Percentiles rank a stretch among this genome's conserved stretches.
Evolutionary conservation across 2,797 vertebrate species (phyloP).

Genomic region (Microctenopoma lineatum): DNA sequence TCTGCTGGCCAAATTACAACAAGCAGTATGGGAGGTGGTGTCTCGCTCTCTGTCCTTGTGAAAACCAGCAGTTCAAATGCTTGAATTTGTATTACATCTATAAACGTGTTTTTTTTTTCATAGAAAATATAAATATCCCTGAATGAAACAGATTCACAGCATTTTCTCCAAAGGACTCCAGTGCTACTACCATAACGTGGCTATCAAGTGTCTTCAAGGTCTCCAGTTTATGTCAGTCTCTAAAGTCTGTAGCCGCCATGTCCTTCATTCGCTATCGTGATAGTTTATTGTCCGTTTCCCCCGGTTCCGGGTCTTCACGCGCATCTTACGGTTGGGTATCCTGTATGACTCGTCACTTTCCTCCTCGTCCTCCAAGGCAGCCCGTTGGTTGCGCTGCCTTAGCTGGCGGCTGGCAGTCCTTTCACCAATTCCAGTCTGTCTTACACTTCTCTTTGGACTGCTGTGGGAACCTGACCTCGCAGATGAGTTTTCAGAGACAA

Average conservation of each 20-base stretch:
- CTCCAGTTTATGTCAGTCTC: slow-evolving; percentile 73
- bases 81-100: slow-evolving; percentile 86
- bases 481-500: slow-evolving; percentile 72
- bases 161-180: slow-evolving; percentile 85
- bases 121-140: slow-evolving; percentile 98
- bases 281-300: slow-evolving; percentile 82
- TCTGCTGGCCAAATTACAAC: slow-evolving; percentile 79
- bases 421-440: slow-evolving; percentile 36
- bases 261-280: slow-evolving; percentile 84
- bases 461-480: slow-evolving; percentile 80
- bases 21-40: slow-evolving; percentile 75
- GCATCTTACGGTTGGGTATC: slow-evolving; percentile 53
- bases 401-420: slow-evolving; percentile 55
- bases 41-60: slow-evolving; percentile 77
- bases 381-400: slow-evolving; percentile 43
- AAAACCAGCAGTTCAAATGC: slow-evolving; percentile 89
- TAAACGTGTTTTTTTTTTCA: slow-evolving; percentile 83
- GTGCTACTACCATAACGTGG: slow-evolving; percentile 85
- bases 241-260: slow-evolving; percentile 25
- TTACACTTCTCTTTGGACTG: slow-evolving; percentile 75
- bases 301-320: slow-evolving; percentile 82
- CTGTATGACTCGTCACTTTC: slow-evolving; percentile 68
- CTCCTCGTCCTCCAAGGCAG: slow-evolving; percentile 60
- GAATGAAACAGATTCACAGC: slow-evolving; percentile 93
- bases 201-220: slow-evolving; percentile 80